phyloP scores from a whole-genome alignment of 2,888 invertebrate genomes.

The Nemapogon koenigi region DNA sequence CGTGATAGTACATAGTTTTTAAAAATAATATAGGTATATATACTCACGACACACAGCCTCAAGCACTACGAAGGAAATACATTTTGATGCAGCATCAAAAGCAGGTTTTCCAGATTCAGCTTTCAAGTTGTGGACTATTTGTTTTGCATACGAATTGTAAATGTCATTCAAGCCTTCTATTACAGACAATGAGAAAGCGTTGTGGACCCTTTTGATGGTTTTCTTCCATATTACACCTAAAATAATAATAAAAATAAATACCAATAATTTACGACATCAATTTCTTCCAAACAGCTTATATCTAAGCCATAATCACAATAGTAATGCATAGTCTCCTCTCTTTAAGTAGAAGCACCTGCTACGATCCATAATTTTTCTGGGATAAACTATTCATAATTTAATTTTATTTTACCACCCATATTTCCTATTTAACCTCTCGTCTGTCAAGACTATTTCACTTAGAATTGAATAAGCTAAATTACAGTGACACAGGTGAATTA shows the following conservation, averaged over 20 bases:
- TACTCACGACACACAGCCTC: conserved; percentile 41
- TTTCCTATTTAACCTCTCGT: too few species aligned
- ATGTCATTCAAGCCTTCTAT: conserved; percentile 33
- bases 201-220: conserved; percentile 34
- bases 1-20: too few species aligned
- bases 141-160: conserved; percentile 32
- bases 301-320: too few species aligned
- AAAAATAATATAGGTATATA: too few species aligned
- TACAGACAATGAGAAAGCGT: conserved; percentile 27
- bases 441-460: too few species aligned
- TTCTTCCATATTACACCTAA: conserved; percentile 37
- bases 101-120: conserved; percentile 26
- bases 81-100: conserved; percentile 27
- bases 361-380: too few species aligned
- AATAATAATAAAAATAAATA: conserved; percentile 5
- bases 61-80: conserved; percentile 29
- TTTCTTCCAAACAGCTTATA: background rate
- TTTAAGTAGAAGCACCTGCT: too few species aligned
- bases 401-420: too few species aligned
- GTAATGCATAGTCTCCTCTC: too few species aligned
- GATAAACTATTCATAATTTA: too few species aligned
- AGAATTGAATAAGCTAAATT: too few species aligned
- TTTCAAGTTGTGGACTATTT: conserved; percentile 23
- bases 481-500: too few species aligned
- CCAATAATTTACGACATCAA: background rate